Conservation (phyloP, 2,888 invertebrate genomes). For the Aethes cnicana region DNA sequence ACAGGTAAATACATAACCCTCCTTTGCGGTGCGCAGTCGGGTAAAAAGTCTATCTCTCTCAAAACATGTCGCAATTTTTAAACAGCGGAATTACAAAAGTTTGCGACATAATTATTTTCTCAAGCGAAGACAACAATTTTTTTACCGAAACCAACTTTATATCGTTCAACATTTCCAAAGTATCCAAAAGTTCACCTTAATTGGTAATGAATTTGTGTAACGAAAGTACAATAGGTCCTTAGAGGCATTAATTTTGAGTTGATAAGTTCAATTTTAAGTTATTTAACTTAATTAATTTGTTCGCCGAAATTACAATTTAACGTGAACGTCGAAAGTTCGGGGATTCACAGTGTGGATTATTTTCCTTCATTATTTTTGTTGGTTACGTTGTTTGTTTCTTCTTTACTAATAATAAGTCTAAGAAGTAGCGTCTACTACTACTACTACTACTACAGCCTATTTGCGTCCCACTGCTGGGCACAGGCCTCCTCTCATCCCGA, state of each 20-base stretch:
- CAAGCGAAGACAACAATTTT: conserved; percentile 1
- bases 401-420: no score
- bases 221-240: conserved; percentile 29
- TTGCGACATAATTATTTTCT: no score
- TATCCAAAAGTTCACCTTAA: conserved; percentile 16
- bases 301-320: conserved; percentile 13
- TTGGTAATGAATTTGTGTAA: conserved; percentile 25
- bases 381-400: not conserved
- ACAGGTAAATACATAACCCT: no score
- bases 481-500: no score
- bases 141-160: conserved; percentile 13
- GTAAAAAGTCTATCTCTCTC: no score
- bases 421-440: no score
- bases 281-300: conserved; percentile 22
- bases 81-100: no score
- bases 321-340: conserved; percentile 1
- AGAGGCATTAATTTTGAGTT: conserved; percentile 25
- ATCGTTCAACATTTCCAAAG: conserved; percentile 11
- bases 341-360: not conserved
- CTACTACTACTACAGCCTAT: no score
- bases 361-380: not conserved
- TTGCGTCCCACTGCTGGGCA: no score
- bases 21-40: no score
- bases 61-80: no score
- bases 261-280: conserved; percentile 28